These are phyloP conservation scores for Synanthedon formicaeformis DNA, from an alignment of 2,888 invertebrate genomes.

Conservation along the genomic window DNA sequence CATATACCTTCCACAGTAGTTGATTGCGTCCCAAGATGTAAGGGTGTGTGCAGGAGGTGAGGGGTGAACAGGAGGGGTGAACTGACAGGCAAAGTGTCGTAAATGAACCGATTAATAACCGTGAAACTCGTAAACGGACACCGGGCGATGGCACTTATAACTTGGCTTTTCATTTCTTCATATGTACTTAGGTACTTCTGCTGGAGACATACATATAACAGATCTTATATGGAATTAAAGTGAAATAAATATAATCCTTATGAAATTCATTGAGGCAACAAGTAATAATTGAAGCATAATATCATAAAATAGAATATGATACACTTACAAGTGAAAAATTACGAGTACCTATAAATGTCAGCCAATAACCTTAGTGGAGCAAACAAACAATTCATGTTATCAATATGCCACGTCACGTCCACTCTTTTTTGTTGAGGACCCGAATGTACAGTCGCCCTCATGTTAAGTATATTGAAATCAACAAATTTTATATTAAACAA, in stretches of 20 bases:
- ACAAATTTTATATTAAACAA: neutral
- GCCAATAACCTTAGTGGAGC: neutral
- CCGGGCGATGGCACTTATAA: constrained; percentile 12
- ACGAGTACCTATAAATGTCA: neutral
- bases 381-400: constrained; percentile 4
- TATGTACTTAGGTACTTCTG: neutral
- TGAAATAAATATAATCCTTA: too few relatives aligned
- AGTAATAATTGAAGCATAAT: too few relatives aligned
- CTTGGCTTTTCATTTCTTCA: constrained; percentile 1
- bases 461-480: neutral
- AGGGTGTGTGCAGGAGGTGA: neutral
- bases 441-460: neutral
- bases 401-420: constrained; percentile 18
- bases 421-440: constrained; percentile 10
- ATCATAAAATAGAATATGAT: too few relatives aligned
- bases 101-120: constrained; percentile 41
- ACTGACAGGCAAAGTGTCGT: constrained; percentile 25
- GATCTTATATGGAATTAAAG: too few relatives aligned
- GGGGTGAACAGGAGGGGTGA: constrained; percentile 1
- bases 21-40: neutral
- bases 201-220: too few relatives aligned
- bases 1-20: neutral
- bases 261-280: too few relatives aligned
- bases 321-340: neutral
- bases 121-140: constrained; percentile 24